Base-by-base conservation (phyloP, 2,113 vertebrate species). In the Atlantisia rogersi region DNA sequence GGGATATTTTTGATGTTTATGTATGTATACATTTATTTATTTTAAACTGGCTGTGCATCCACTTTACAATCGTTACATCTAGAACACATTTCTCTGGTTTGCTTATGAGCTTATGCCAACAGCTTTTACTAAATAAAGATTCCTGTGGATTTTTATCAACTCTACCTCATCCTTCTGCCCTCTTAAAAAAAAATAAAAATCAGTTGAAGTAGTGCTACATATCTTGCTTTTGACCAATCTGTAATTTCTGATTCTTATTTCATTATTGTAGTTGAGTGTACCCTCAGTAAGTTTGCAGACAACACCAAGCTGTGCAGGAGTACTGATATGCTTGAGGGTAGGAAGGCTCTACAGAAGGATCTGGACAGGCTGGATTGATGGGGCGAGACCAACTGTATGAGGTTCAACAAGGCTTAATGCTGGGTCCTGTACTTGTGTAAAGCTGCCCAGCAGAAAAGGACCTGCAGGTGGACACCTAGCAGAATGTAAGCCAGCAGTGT, bases 1-100 rank as follows among this genome's bases (percentile, higher is more conserved):
- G 2, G 8, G 1, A 0, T 52, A n/a, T 50, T 52, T 7, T 3
- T 46, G 42, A 8, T 22, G 26, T 42, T 63, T 68, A 6, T 48
- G 19, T 56, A 24, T 48, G 1, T 31, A 6, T 60, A 17, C 53
- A 14, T 44, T 68, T 56, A 28, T 65, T 63, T 75, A 17, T 83
- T 79, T 68, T 19, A 10, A 60, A 11, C 2, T 3, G 5, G 12
- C 5, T 48, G n/a, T 25, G 17, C 17, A 69, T 52, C 17, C 3
- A 18, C 15, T 80, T 73, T 46, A 26, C 11, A 82, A 21, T 88
- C 10, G n/a, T 52, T 63, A 26, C 32, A 35, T 6, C 1, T n/a
- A 58, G 15, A 82, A 69, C 19, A 55, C 12, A 15, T 69, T 64
- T 52, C 11, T 82, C 22, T 50, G 19, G 18, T 64, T 78, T 75